A percentile compares a stretch with the other conserved stretches of the same genome.
phyloP scores from a whole-genome alignment of 1,140 invertebrate genomes.

The Hycleus phaleratus region DNA sequence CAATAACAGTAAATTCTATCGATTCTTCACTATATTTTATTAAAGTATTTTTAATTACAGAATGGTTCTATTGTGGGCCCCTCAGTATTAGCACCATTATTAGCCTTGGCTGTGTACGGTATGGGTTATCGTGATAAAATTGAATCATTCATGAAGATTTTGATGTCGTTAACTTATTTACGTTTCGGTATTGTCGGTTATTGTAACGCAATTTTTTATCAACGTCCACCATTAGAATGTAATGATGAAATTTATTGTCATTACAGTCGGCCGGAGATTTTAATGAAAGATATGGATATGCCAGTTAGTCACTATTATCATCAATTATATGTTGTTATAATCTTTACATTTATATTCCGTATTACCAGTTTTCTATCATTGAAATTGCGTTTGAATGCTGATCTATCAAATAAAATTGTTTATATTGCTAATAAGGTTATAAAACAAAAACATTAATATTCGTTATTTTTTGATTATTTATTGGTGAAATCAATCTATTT shows the following conservation, averaged over 20 bases:
- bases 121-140: slow-evolving; percentile 39
- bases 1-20: slow-evolving; percentile 35
- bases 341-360: slow-evolving; percentile 24
- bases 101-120: slow-evolving; percentile 40
- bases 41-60: slow-evolving; percentile 24
- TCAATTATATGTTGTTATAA: slow-evolving; percentile 18
- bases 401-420: slow-evolving; percentile 25
- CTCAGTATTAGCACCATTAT: slow-evolving; percentile 36
- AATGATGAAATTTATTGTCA: slow-evolving; percentile 51
- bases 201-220: slow-evolving; percentile 46
- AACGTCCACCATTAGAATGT: slow-evolving; percentile 41
- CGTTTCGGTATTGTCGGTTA: slow-evolving; percentile 50
- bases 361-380: slow-evolving; percentile 23
- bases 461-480: too few species aligned
- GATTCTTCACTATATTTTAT: not conserved
- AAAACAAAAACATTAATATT: slow-evolving; percentile 16
- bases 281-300: slow-evolving; percentile 32
- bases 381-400: slow-evolving; percentile 26
- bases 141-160: slow-evolving; percentile 47
- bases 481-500: too few species aligned
- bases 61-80: slow-evolving; percentile 42
- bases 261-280: slow-evolving; percentile 34
- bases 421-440: slow-evolving; percentile 28
- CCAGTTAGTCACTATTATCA: slow-evolving; percentile 1
- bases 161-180: slow-evolving; percentile 51